Conservation (phyloP, 2,797 vertebrate species). For the Helostoma temminkii region DNA sequence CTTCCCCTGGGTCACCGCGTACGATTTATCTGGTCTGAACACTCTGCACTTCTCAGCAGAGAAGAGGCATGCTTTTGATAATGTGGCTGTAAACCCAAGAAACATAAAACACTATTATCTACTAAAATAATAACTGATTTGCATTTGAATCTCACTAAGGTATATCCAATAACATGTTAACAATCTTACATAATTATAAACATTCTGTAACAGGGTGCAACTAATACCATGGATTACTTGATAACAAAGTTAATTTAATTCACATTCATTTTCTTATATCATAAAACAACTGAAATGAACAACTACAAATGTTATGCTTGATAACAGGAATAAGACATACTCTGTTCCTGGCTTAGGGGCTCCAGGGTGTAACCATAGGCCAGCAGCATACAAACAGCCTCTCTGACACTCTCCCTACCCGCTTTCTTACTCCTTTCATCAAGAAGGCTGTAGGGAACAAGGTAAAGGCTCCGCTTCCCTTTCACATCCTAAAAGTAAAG, state of each 20-base stretch:
- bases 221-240: no score
- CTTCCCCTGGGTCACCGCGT: constrained; percentile 89
- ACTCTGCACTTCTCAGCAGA: constrained; percentile 87
- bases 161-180: not conserved
- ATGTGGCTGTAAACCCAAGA: constrained; percentile 60
- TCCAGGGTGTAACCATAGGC: constrained; percentile 93
- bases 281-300: constrained; percentile 6
- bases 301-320: constrained; percentile 1
- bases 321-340: constrained; percentile 75
- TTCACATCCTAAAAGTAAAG: constrained; percentile 88
- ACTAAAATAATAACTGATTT: constrained; percentile 28
- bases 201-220: no score
- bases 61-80: constrained; percentile 59
- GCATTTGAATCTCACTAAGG: constrained; percentile 4
- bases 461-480: constrained; percentile 89
- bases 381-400: constrained; percentile 89
- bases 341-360: constrained; percentile 88
- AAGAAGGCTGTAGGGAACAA: constrained; percentile 92
- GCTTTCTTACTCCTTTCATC: constrained; percentile 89
- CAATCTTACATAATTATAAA: not conserved
- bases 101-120: constrained; percentile 32
- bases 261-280: not conserved
- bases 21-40: constrained; percentile 92
- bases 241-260: not conserved
- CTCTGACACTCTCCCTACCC: constrained; percentile 87